These are phyloP conservation scores for Camponotus fellah DNA, from an alignment of 2,888 invertebrate genomes.

Conservation along the genomic window DNA sequence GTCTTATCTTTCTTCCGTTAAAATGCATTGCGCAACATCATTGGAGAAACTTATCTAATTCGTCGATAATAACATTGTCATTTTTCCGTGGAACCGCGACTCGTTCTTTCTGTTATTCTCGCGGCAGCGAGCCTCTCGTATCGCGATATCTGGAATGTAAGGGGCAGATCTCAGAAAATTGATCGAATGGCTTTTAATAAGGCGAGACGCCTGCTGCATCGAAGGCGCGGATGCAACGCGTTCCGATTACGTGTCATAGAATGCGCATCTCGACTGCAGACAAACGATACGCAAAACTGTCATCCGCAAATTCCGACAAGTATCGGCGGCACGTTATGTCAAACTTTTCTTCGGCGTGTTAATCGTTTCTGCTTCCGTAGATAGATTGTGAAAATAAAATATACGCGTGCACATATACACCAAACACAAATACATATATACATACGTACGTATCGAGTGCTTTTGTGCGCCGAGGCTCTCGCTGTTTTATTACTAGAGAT, in stretches of 20 bases:
- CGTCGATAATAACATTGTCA: constrained; percentile 12
- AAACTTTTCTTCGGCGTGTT: constrained; percentile 34
- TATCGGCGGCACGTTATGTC: constrained; percentile 21
- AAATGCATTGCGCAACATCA: not conserved
- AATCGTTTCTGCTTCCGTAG: constrained; percentile 38
- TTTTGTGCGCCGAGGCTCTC: constrained; percentile 35
- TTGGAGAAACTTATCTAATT: not conserved
- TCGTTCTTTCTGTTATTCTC: constrained; percentile 67
- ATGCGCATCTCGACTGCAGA: constrained; percentile 4
- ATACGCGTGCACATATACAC: not conserved
- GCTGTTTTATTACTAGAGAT: constrained; percentile 42
- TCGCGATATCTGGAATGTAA: constrained; percentile 71
- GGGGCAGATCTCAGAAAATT: constrained; percentile 65
- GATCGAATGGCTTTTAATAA: constrained; percentile 57
- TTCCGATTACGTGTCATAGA: constrained; percentile 15
- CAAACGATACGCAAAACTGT: constrained; percentile 45
- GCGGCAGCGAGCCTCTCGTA: constrained; percentile 58
- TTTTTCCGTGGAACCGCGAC: constrained; percentile 42
- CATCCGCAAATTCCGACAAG: constrained; percentile 46
- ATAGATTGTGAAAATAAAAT: constrained; percentile 38
- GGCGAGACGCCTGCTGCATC: constrained; percentile 24
- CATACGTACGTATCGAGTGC: not conserved
- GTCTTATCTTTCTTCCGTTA: not conserved
- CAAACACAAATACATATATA: not conserved
- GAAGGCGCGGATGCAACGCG: constrained; percentile 26